Percentiles rank a stretch among this genome's conserved stretches.
phyloP scores from a whole-genome alignment of 2,888 invertebrate species.

The Drosophila paranaensis region DNA sequence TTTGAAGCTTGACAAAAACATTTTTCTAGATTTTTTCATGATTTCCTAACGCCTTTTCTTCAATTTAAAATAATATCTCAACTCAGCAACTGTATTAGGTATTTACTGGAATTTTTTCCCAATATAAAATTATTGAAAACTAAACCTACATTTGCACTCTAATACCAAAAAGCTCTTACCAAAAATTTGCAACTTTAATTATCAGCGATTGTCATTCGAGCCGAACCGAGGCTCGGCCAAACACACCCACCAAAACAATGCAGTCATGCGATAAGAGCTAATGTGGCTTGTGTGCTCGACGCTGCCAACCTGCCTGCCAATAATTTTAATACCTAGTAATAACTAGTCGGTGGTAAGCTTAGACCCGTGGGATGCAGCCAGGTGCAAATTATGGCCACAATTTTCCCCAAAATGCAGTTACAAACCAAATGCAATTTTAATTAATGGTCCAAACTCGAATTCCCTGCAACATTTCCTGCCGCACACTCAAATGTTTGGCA shows the following conservation, averaged over 20 bases:
- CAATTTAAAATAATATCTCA: no score
- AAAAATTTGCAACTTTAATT: neutral
- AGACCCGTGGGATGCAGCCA: constrained; percentile 14
- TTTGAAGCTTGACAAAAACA: no score
- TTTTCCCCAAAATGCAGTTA: constrained; percentile 39
- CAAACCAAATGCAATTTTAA: constrained; percentile 66
- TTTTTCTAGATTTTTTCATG: no score
- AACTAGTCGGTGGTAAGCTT: neutral
- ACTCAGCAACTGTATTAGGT: no score
- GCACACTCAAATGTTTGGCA: constrained; percentile 28
- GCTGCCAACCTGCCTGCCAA: constrained; percentile 3
- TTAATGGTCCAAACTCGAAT: constrained; percentile 55
- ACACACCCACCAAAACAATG: constrained; percentile 1
- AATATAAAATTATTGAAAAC: no score
- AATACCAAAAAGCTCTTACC: neutral
- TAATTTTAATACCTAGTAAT: constrained; percentile 20
- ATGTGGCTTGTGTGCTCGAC: constrained; percentile 20
- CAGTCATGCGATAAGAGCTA: constrained; percentile 28
- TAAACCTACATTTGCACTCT: neutral
- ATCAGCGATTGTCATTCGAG: constrained; percentile 16
- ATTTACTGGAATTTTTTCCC: no score
- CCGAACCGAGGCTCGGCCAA: neutral
- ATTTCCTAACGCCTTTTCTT: no score
- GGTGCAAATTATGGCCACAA: constrained; percentile 34
- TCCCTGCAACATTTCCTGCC: constrained; percentile 18